Evolutionary conservation across 2,797 vertebrate genomes (phyloP), one percentile per base, ranked within the genome.

Genomic region (Gouania willdenowi): DNA sequence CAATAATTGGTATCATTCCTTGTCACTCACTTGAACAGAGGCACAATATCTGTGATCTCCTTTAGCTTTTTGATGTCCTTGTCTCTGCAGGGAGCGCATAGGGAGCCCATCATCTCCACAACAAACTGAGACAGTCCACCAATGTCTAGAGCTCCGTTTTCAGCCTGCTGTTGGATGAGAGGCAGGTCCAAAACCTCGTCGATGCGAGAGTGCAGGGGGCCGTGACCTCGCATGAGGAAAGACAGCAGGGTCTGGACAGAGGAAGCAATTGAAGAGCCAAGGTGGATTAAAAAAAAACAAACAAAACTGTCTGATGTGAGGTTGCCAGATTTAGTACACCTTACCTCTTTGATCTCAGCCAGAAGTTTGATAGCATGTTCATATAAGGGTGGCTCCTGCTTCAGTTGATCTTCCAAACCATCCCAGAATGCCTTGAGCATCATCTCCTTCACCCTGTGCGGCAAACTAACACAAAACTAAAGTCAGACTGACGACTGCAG

Each of bases 371-470:
- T 91, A 42, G 92, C 93, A 12, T 97, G 92, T 59, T 82, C 84
- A 5, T 97, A 98, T 0, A 87, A 82, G 0, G 94, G 96, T 1
- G 97, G 96, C 2, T 93, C 89, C 62, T 95, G 92, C 45, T 81
- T 90, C 33, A 99, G 53, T 71, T 98, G 92, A 32, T 78, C 66
- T 74, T 94, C 93, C 77, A 99, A 84, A 64, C 88, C 91, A 59
- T 96, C 94, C 97, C 96, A 99, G 81, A 99, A 98, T 39, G 92
- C 94, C 85, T 93, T 93, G 74, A 95, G 95, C 71, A 99, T 89
- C 26, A 98, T 94, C 22, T 97, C 95, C 64, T 94, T 94, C 12
- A 99, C 91, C 61, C 52, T 88, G 76, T 86, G 94, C 83, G 94
- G 90, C 74, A 98, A 89, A 79, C 97, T 99, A 75, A 16, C 5